phyloP scores from a whole-genome alignment of 2,113 vertebrate genomes.

The Phylloscopus trochiloides region DNA sequence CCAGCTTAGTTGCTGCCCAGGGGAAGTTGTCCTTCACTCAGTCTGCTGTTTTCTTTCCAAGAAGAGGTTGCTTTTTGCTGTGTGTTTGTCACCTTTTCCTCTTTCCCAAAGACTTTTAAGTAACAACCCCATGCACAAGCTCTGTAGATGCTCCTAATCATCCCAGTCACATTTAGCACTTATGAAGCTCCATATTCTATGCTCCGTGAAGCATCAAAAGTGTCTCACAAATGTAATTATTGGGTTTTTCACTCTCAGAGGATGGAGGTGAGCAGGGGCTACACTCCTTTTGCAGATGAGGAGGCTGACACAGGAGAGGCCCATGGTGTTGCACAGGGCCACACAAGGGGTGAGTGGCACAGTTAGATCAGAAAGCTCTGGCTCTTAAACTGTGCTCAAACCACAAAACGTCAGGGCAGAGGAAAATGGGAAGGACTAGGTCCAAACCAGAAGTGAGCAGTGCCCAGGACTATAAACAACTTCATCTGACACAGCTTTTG shows the following conservation, averaged over 20 bases:
- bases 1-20: not conserved
- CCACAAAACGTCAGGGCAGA: not conserved
- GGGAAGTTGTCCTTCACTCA: not conserved
- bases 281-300: not conserved
- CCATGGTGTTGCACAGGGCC: not conserved
- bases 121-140: not conserved
- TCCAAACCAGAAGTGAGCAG: not conserved
- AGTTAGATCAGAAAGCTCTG: not conserved
- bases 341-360: not conserved
- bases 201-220: not conserved
- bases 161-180: not conserved
- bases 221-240: not conserved
- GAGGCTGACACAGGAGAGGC: not conserved
- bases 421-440: not conserved
- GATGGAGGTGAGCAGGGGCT: not conserved
- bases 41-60: not conserved
- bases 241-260: not conserved
- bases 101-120: not conserved
- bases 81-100: not conserved
- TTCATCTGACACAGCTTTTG: not conserved
- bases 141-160: not conserved
- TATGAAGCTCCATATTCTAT: accelerated
- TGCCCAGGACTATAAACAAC: slow-evolving; percentile 33
- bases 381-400: not conserved
- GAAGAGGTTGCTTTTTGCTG: not conserved